These are phyloP conservation scores for Scaptomyza tumidula DNA, from an alignment of 2,888 invertebrate species.

Conservation along the genomic window DNA sequence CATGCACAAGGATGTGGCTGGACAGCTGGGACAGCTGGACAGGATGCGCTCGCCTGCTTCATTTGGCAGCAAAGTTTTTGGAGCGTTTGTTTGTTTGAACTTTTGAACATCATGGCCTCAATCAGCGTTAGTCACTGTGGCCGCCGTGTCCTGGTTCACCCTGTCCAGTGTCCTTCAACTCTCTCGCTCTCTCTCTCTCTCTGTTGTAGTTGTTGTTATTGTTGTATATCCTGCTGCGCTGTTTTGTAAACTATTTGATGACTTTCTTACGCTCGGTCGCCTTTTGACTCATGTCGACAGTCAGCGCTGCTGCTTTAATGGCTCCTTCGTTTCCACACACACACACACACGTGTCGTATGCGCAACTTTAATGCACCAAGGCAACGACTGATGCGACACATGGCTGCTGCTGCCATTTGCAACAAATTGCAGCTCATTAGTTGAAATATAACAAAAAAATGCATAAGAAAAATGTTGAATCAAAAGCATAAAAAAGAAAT, in stretches of 20 bases:
- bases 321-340: not conserved
- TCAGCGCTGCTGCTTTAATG: slow-evolving; percentile 35
- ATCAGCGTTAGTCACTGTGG: slow-evolving; percentile 68
- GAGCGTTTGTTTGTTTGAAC: slow-evolving; percentile 44
- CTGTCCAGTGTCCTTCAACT: slow-evolving; percentile 53
- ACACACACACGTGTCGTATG: slow-evolving; percentile 50
- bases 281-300: slow-evolving; percentile 53
- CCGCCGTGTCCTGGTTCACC: slow-evolving; percentile 17
- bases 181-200: slow-evolving; percentile 9
- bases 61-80: slow-evolving; percentile 57
- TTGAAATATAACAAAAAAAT: slow-evolving; percentile 45
- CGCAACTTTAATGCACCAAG: slow-evolving; percentile 47
- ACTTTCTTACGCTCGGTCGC: slow-evolving; percentile 69
- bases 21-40: slow-evolving; percentile 8
- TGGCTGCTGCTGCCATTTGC: slow-evolving; percentile 63
- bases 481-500: slow-evolving; percentile 66
- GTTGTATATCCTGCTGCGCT: slow-evolving; percentile 43
- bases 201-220: slow-evolving; percentile 34
- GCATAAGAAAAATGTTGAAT: slow-evolving; percentile 46
- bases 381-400: slow-evolving; percentile 49
- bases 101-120: slow-evolving; percentile 73
- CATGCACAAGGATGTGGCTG: slow-evolving; percentile 36
- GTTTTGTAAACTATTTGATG: slow-evolving; percentile 66
- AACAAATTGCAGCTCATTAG: slow-evolving; percentile 78
- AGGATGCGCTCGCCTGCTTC: slow-evolving; percentile 42